Conservation (phyloP, 1,140 invertebrate genomes). For the Galendromus occidentalis region DNA sequence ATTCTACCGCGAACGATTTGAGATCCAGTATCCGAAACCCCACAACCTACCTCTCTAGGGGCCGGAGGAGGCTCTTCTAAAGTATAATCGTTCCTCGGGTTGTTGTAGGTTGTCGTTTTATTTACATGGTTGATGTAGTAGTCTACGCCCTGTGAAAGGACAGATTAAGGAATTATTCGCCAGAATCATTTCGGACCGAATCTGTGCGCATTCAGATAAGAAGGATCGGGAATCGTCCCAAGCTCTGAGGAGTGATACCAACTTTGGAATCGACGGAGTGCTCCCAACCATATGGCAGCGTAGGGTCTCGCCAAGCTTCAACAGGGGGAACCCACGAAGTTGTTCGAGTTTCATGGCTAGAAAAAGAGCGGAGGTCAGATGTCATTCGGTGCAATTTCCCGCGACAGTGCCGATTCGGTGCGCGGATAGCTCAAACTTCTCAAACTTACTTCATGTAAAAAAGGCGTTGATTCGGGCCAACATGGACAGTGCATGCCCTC, state of each 20-base stretch:
- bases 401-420: too few relatives aligned
- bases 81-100: conserved; percentile 35
- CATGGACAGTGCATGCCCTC: conserved; percentile 45
- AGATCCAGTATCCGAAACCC: too few relatives aligned
- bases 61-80: conserved; percentile 12
- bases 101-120: conserved; percentile 70
- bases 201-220: not conserved
- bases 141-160: not conserved
- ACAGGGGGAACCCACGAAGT: conserved; percentile 63
- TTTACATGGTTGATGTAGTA: conserved; percentile 53
- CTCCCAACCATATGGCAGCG: conserved; percentile 70
- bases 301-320: conserved; percentile 44
- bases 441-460: conserved; percentile 66
- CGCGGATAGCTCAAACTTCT: too few relatives aligned
- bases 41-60: not conserved
- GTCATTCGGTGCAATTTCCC: not conserved
- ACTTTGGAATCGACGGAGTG: conserved; percentile 55
- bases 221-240: too few relatives aligned
- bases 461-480: conserved; percentile 45
- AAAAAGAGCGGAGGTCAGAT: conserved; percentile 19
- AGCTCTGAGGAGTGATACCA: conserved; percentile 28
- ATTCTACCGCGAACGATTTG: too few relatives aligned
- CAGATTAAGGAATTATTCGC: not conserved
- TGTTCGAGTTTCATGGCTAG: conserved; percentile 51
- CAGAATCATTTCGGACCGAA: not conserved